phyloP scores from a whole-genome alignment of 2,113 vertebrate species.

The Ranitomeya imitator region DNA sequence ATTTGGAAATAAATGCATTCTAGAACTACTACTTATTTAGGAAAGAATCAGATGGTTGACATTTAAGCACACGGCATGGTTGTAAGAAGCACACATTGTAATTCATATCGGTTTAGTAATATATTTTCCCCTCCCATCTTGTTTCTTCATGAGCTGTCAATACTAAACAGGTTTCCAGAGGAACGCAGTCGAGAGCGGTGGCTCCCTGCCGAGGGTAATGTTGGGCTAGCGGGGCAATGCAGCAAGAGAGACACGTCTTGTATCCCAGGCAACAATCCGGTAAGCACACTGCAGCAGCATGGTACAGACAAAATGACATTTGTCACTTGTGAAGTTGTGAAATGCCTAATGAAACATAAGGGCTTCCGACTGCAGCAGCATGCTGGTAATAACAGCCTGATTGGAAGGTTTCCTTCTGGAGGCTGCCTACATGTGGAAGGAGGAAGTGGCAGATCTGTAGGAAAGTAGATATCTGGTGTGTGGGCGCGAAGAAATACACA shows the following conservation, averaged over 20 bases:
- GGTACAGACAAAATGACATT: slow-evolving; percentile 54
- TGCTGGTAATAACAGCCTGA: slow-evolving; percentile 42
- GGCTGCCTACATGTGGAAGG: not conserved
- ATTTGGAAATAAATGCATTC: not conserved
- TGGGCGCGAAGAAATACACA: not conserved
- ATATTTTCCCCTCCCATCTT: slow-evolving; percentile 33
- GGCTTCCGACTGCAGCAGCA: slow-evolving; percentile 33
- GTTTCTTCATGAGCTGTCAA: slow-evolving; percentile 49
- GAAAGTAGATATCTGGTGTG: not conserved
- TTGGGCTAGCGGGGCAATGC: slow-evolving; percentile 44
- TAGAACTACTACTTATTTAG: not conserved
- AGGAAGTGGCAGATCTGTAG: not conserved
- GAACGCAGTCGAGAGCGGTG: slow-evolving; percentile 48
- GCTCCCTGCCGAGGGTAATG: slow-evolving; percentile 47
- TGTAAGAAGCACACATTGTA: slow-evolving; percentile 14
- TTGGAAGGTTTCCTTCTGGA: slow-evolving; percentile 27
- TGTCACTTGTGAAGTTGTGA: slow-evolving; percentile 55
- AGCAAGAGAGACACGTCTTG: slow-evolving; percentile 50
- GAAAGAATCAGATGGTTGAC: not conserved
- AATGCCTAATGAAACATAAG: slow-evolving; percentile 56
- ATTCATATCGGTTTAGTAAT: slow-evolving; percentile 21
- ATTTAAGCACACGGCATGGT: not conserved
- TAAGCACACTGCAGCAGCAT: slow-evolving; percentile 52
- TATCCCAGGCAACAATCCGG: slow-evolving; percentile 54
- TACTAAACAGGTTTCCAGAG: slow-evolving; percentile 54